Evolutionary conservation across 2,888 invertebrate genomes (phyloP).

Genomic region (Drosophila nr. fundita): DNA sequence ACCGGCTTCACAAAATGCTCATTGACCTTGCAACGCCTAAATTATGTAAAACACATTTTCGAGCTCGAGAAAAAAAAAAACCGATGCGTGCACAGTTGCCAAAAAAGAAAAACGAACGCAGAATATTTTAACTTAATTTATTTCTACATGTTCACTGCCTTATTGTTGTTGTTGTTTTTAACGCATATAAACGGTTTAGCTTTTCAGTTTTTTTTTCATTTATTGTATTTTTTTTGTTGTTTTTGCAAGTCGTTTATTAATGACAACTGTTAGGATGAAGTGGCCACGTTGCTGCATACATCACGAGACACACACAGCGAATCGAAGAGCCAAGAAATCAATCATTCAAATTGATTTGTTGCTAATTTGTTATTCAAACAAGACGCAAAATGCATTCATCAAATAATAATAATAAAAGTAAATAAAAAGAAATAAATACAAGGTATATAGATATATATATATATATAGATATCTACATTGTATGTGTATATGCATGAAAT

Average conservation of each 20-base stretch:
- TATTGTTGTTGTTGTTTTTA: slow-evolving; percentile 4
- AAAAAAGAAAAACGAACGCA: slow-evolving; percentile 67
- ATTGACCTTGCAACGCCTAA: slow-evolving; percentile 66
- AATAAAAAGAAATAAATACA: slow-evolving; percentile 26
- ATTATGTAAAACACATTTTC: slow-evolving; percentile 52
- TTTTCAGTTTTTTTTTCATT: slow-evolving; percentile 25
- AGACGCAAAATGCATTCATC: slow-evolving; percentile 55
- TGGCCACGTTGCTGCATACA: slow-evolving; percentile 59
- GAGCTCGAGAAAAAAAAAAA: slow-evolving; percentile 36
- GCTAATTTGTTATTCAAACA: slow-evolving; percentile 78
- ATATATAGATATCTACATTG: not conserved
- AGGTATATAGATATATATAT: not conserved
- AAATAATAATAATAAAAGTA: slow-evolving; percentile 42
- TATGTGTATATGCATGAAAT: not conserved
- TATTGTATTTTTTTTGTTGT: slow-evolving; percentile 21
- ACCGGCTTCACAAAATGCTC: slow-evolving; percentile 56
- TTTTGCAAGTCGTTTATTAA: slow-evolving; percentile 74
- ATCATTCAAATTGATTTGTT: slow-evolving; percentile 77
- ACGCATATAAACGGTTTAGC: slow-evolving; percentile 22
- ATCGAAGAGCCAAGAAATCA: slow-evolving; percentile 71
- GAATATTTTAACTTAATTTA: slow-evolving; percentile 76
- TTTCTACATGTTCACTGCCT: slow-evolving; percentile 55
- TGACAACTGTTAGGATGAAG: slow-evolving; percentile 56
- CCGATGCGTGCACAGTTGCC: slow-evolving; percentile 51
- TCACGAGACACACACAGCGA: slow-evolving; percentile 57